A percentile compares a stretch with the other conserved stretches of the same genome.
Evolutionary conservation across 2,113 vertebrate species (phyloP).

Genomic region (Oryzias javanicus): DNA sequence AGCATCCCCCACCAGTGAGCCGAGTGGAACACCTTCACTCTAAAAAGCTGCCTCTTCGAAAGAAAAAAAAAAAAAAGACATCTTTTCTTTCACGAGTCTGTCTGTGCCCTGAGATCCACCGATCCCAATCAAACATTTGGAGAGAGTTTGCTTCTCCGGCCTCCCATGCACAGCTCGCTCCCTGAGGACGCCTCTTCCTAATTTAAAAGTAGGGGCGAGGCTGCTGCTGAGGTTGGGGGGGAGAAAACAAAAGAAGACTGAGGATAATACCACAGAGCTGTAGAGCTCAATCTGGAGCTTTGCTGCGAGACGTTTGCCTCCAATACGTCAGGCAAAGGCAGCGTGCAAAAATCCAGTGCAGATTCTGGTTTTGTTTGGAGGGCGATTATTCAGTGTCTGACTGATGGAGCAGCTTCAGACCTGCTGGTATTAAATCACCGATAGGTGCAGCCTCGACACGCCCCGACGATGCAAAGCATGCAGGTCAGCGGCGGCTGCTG

Average conservation of each 20-base stretch:
- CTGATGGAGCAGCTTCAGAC: background rate
- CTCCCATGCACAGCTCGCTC: conserved; percentile 21
- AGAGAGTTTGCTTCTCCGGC: background rate
- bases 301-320: background rate
- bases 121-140: background rate
- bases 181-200: conserved; percentile 18
- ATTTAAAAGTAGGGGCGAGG: conserved; percentile 37
- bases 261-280: background rate
- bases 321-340: no score
- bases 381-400: background rate
- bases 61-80: background rate
- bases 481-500: conserved; percentile 16
- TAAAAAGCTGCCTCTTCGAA: background rate
- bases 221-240: conserved; percentile 3
- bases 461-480: conserved; percentile 26
- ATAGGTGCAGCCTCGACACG: conserved; percentile 23
- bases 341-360: no score
- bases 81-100: background rate
- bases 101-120: conserved; percentile 9
- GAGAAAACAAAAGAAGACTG: conserved; percentile 26
- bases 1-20: background rate
- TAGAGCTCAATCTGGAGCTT: background rate
- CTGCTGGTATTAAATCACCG: conserved; percentile 9
- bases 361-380: no score
- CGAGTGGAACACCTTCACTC: background rate